These are phyloP conservation scores for Drosophila kohkoa DNA, from an alignment of 1,140 invertebrate genomes.

Conservation along the genomic window DNA sequence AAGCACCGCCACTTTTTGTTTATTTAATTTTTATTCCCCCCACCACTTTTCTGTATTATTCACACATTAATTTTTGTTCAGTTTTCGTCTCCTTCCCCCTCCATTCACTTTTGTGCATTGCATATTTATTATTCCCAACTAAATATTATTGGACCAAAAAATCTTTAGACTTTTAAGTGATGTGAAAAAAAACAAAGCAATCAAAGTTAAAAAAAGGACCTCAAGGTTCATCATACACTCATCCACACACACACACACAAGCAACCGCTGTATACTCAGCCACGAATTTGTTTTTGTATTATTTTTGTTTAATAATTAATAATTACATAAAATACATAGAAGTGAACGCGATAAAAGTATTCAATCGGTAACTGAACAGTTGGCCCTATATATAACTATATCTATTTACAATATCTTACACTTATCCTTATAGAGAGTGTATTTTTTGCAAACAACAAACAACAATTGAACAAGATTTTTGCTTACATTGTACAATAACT, in stretches of 20 bases:
- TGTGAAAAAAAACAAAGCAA: slow-evolving; percentile 60
- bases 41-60: slow-evolving; percentile 47
- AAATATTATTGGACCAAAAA: slow-evolving; percentile 83
- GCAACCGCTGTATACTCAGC: slow-evolving; percentile 74
- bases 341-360: slow-evolving; percentile 65
- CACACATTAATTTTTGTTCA: slow-evolving; percentile 32
- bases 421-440: slow-evolving; percentile 21
- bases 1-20: slow-evolving; percentile 30
- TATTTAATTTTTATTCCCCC: slow-evolving; percentile 46
- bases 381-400: slow-evolving; percentile 24
- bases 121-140: slow-evolving; percentile 56
- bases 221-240: slow-evolving; percentile 34
- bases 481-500: slow-evolving; percentile 76
- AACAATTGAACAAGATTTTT: slow-evolving; percentile 42
- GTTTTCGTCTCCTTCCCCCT: slow-evolving; percentile 32
- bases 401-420: slow-evolving; percentile 8
- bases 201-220: slow-evolving; percentile 42
- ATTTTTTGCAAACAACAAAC: slow-evolving; percentile 4
- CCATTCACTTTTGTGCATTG: slow-evolving; percentile 38
- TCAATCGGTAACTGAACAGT: slow-evolving; percentile 52
- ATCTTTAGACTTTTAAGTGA: slow-evolving; percentile 80
- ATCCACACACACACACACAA: slow-evolving; percentile 26
- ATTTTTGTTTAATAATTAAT: slow-evolving; percentile 66
- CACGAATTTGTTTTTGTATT: slow-evolving; percentile 75
- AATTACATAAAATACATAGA: slow-evolving; percentile 68